Evolutionary conservation across 2,888 invertebrate species (phyloP).

Genomic region (Trimorus sp.): DNA sequence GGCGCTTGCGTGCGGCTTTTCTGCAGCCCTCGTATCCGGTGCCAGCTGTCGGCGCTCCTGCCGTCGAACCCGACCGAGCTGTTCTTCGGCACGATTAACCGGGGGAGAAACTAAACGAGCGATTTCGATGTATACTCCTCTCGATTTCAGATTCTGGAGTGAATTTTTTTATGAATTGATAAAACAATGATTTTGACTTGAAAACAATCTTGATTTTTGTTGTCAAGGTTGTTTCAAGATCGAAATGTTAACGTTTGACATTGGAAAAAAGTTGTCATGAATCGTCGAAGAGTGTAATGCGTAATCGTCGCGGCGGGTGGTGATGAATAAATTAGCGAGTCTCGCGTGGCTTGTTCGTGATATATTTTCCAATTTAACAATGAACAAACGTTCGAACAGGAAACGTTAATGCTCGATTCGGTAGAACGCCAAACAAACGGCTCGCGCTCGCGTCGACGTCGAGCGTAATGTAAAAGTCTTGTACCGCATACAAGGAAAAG

Average conservation of each 20-base stretch:
- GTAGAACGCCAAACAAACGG: slow-evolving; percentile 32
- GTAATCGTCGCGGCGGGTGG: neutral
- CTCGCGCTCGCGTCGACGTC: slow-evolving; percentile 15
- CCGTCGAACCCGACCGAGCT: no score
- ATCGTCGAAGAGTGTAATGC: no score
- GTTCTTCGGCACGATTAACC: no score
- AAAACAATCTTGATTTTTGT: no score
- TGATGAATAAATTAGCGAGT: slow-evolving; percentile 4
- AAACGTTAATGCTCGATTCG: slow-evolving; percentile 23
- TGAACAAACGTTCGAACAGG: slow-evolving; percentile 20
- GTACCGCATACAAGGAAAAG: slow-evolving; percentile 57
- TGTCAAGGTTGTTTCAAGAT: no score
- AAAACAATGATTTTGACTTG: no score
- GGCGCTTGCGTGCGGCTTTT: neutral
- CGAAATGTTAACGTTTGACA: no score
- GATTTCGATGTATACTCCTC: neutral
- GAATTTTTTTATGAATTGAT: no score
- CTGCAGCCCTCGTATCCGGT: no score
- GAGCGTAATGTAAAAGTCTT: slow-evolving; percentile 38
- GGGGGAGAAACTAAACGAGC: no score
- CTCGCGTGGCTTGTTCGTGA: slow-evolving; percentile 6
- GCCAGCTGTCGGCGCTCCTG: no score
- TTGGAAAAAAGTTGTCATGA: no score
- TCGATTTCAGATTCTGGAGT: slow-evolving; percentile 4
- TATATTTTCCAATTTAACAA: slow-evolving; percentile 45